Evolutionary conservation across 2,113 vertebrate genomes (phyloP).

Genomic region (Colossoma macropomum): DNA sequence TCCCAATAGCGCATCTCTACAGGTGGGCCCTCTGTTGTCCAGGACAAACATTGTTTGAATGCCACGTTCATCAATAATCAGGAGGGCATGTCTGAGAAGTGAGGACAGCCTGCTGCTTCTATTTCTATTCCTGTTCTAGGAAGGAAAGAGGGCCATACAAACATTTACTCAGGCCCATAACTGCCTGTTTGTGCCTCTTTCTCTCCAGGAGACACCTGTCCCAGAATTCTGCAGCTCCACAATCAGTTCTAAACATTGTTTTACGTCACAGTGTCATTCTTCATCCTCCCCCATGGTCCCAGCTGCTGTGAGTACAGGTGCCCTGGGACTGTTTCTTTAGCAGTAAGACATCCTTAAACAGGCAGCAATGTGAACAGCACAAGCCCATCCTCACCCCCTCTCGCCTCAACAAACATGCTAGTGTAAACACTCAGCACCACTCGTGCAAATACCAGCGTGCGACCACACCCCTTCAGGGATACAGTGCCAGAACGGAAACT

Average conservation of each 20-base stretch:
- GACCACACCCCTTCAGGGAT: slow-evolving; percentile 38
- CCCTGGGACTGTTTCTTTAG: slow-evolving; percentile 16
- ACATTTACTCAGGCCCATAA: slow-evolving; percentile 32
- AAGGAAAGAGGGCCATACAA: slow-evolving; percentile 26
- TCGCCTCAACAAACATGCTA: slow-evolving; percentile 26
- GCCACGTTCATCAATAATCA: slow-evolving; percentile 36
- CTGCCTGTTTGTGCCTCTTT: slow-evolving; percentile 26
- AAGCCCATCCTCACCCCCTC: neutral
- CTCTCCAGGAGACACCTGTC: slow-evolving; percentile 63
- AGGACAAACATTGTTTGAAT: slow-evolving; percentile 37
- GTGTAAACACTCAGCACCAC: slow-evolving; percentile 45
- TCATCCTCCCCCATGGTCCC: slow-evolving; percentile 15
- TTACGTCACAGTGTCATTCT: slow-evolving; percentile 44
- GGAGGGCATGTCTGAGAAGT: slow-evolving; percentile 17
- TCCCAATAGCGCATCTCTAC: slow-evolving; percentile 25
- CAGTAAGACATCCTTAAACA: slow-evolving; percentile 1
- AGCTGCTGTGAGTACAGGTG: slow-evolving; percentile 51
- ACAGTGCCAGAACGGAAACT: slow-evolving; percentile 20
- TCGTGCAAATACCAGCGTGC: slow-evolving; percentile 38
- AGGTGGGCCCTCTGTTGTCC: slow-evolving; percentile 24
- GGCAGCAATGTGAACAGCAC: neutral
- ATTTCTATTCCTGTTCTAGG: slow-evolving; percentile 17
- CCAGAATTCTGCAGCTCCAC: slow-evolving; percentile 63
- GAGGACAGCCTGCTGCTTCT: slow-evolving; percentile 21
- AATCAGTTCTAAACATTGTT: slow-evolving; percentile 44